Percentiles rank a stretch among this genome's conserved stretches.
phyloP scores from a whole-genome alignment of 2,797 vertebrate species.

The Perodicticus potto region DNA sequence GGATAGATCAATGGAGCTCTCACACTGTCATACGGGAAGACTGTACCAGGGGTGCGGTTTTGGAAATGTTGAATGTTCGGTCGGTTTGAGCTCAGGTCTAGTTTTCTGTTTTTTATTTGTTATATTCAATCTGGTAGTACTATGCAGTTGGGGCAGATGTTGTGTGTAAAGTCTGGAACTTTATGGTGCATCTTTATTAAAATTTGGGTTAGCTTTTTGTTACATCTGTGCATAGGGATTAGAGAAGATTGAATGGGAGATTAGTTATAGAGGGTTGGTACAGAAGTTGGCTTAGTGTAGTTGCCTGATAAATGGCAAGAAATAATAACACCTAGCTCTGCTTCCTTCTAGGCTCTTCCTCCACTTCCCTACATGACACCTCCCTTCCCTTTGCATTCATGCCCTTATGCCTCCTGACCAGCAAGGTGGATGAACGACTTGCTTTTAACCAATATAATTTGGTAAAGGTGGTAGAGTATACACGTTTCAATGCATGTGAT shows the following conservation, averaged over 20 bases:
- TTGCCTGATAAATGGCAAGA: neutral
- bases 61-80: neutral
- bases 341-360: neutral
- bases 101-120: no score
- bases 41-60: neutral
- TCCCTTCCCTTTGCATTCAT: neutral
- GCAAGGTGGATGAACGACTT: neutral
- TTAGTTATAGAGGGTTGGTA: neutral
- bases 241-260: neutral
- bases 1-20: neutral
- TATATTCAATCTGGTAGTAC: neutral
- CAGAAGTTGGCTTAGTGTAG: neutral
- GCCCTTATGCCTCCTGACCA: neutral
- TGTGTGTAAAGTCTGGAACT: neutral
- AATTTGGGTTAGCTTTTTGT: neutral
- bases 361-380: neutral
- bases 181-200: neutral
- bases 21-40: neutral
- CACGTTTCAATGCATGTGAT: neutral
- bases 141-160: neutral
- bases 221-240: neutral
- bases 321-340: neutral
- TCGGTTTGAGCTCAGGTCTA: no score
- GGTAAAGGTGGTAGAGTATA: neutral
- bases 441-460: conserved; percentile 29